Evolutionary conservation across 1,140 invertebrate genomes (phyloP).

Genomic region (Lethocerus indicus): DNA sequence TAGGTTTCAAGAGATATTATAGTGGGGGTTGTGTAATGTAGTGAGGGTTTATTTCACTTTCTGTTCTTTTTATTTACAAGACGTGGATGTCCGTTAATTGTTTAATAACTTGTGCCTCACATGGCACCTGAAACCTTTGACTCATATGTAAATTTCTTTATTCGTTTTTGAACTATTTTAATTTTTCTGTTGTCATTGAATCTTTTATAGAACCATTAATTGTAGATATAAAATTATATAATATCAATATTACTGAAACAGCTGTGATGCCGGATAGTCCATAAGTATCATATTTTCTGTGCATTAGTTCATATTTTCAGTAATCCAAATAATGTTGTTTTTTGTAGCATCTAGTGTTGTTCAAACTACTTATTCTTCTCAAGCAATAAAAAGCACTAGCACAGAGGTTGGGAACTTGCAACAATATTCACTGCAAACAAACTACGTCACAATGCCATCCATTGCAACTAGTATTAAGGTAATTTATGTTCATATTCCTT

Average conservation of each 20-base stretch:
- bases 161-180: no score
- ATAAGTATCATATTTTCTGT: background rate
- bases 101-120: no score
- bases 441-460: conserved; percentile 12
- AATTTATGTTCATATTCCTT: background rate
- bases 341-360: conserved; percentile 8
- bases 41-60: no score
- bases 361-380: conserved; percentile 7
- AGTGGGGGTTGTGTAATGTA: no score
- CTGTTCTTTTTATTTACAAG: no score
- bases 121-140: no score
- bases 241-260: background rate
- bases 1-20: no score
- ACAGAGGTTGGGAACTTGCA: conserved; percentile 5
- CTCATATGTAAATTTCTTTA: no score
- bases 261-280: background rate
- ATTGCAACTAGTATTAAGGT: conserved; percentile 13
- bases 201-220: no score
- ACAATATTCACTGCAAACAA: conserved; percentile 1
- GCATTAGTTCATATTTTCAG: background rate
- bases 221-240: background rate
- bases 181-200: no score
- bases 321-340: background rate
- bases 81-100: no score
- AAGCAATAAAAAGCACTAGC: conserved; percentile 1